These are phyloP conservation scores for Belonocnema kinseyi DNA, from an alignment of 1,140 invertebrate species.

Conservation along the genomic window DNA sequence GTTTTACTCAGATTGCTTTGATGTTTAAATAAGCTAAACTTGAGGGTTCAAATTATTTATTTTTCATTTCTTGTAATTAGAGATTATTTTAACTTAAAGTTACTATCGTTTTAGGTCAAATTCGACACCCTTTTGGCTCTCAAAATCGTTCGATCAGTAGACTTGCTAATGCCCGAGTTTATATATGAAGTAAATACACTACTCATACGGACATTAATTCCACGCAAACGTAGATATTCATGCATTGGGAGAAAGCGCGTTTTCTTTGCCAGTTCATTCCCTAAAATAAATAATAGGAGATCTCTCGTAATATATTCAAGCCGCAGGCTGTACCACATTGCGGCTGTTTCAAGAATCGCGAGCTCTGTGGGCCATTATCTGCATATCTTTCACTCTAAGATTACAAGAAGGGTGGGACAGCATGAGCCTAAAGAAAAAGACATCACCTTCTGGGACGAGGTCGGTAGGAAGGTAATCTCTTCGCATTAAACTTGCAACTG, in stretches of 20 bases:
- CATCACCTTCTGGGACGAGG: conserved; percentile 24
- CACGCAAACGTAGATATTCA: too few relatives aligned
- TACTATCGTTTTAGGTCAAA: too few relatives aligned
- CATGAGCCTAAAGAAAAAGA: neutral
- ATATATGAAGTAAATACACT: too few relatives aligned
- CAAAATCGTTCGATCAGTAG: too few relatives aligned
- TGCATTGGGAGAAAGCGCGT: neutral
- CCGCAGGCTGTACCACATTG: conserved; percentile 31
- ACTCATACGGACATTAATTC: too few relatives aligned
- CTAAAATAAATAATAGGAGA: conserved; percentile 50
- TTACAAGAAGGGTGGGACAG: neutral
- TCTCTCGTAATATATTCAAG: conserved; percentile 39
- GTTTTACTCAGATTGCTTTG: too few relatives aligned
- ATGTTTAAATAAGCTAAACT: too few relatives aligned
- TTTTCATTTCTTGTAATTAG: too few relatives aligned
- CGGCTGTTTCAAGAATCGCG: conserved; percentile 5
- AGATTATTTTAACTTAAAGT: too few relatives aligned
- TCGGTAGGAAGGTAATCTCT: conserved; percentile 43
- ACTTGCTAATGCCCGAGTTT: too few relatives aligned
- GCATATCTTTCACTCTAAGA: neutral
- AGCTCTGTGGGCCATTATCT: neutral
- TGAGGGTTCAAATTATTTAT: too few relatives aligned
- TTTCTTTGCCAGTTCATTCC: neutral
- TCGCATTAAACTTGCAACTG: conserved; percentile 50
- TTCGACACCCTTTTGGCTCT: too few relatives aligned